Evolutionary conservation across 2,888 invertebrate genomes (phyloP).

Genomic region (Formica aserva): DNA sequence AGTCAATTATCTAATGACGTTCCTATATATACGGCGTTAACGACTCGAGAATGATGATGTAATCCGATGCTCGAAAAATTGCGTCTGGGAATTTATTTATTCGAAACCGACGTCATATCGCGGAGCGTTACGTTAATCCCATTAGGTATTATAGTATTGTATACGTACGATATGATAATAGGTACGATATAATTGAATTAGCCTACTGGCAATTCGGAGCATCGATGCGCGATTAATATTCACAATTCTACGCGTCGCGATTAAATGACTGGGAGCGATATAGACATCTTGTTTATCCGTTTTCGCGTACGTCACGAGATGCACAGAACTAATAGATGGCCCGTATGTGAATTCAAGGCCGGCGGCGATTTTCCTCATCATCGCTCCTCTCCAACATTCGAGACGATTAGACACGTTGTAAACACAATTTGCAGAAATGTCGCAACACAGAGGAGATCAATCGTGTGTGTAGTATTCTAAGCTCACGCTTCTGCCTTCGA

Average conservation of each 20-base stretch:
- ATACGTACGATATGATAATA: too few relatives aligned
- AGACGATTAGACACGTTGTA: slow-evolving; percentile 1
- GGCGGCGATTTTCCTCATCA: slow-evolving; percentile 19
- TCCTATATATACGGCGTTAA: not conserved
- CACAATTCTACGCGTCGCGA: not conserved
- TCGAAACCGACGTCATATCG: not conserved
- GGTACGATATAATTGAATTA: not conserved
- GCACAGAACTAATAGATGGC: not conserved
- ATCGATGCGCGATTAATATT: not conserved
- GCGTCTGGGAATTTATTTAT: slow-evolving; percentile 24
- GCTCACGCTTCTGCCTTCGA: not conserved
- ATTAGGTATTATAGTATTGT: not conserved
- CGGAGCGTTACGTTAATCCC: not conserved
- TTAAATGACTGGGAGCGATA: not conserved
- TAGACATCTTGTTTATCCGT: slow-evolving; percentile 3
- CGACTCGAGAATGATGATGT: slow-evolving; percentile 19
- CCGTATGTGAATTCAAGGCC: slow-evolving; percentile 43
- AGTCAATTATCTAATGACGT: slow-evolving; percentile 29
- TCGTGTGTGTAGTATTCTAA: not conserved
- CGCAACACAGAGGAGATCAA: not conserved
- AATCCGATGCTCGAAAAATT: not conserved
- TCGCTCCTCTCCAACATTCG: not conserved
- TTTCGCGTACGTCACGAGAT: not conserved
- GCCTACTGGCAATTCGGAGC: too few relatives aligned
- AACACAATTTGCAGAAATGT: slow-evolving; percentile 37